Base-by-base conservation (phyloP, 2,888 invertebrate genomes). In the Lymantria monacha region DNA sequence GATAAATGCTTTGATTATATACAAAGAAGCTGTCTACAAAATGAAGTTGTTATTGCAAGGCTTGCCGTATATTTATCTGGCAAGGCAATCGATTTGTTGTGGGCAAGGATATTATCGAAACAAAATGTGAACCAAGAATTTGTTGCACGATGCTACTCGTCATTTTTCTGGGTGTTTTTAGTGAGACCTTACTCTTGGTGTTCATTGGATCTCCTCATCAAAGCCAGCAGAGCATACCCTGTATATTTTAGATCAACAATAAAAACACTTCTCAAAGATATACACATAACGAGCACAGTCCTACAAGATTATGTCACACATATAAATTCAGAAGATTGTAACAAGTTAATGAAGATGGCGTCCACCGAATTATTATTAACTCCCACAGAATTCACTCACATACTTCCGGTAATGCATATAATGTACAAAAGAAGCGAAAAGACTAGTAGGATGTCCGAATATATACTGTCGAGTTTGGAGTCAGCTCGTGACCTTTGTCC, bases 211-310 rank as follows among this genome's bases (percentile, higher is more conserved):
- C n/a, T 61, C 8, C 15, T 61, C 0, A 45, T 61, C 13, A 61
- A 60, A 45, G 59, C 61, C 0, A 57, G 52, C 12, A 60, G 52
- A 9, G 50, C 47, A 12, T 57, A 61, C 15, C 54, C 59, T 0
- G 7, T 30, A 1, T 9, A 49, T 22, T 57, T 59, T 15, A 42
- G 41, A 42, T 45, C 7, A 0, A 47, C 46, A 9, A 5, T 57
- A 2, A 43, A 37, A 36, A 12, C 33, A 0, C 30, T 60, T 10
- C 13, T 61, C 1, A 13, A 43, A 9, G 48, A 57, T 9, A 41
- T 10, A 2, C 9, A 44, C 3, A 1, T 57, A 10, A 9, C 37
- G n/a, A 54, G 48, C 40, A 57, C 49, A 10, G 41, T 59, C n/a
- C 15, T 61, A 13, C 12, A 40, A 8, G 61, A 61, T 47, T 61